Base-by-base conservation (phyloP, 2,888 invertebrate genomes). In the Megalurothrips usitatus region DNA sequence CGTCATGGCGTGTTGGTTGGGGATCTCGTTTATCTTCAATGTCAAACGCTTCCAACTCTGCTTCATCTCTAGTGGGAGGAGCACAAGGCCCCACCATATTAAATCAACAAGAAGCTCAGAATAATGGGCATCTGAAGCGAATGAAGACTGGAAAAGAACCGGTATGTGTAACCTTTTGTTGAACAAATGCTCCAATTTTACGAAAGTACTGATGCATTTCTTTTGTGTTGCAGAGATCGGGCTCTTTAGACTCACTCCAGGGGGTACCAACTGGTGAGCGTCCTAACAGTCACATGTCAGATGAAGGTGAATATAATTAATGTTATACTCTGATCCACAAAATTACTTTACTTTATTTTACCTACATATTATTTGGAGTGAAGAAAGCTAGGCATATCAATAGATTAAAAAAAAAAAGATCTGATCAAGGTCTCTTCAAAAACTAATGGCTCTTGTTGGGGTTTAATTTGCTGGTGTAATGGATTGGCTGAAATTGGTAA, bases 211-310 rank as follows among this genome's bases (percentile, higher is more conserved):
- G 68, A 80, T 52, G 43, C 3, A 80, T 52, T 80, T 47, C 28
- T 47, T 80, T 81, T 19, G 34, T 82, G 81, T 84, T 83, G 12
- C 84, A 85, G 82, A 86, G 89, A 80, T 88, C 89, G 81, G 90
- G 90, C 43, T 91, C 91, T 52, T 86, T 90, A 83, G 91, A 91
- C 84, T 91, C 91, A 0, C 85, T 91, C 19, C 88, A 90, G 83
- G 90, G 90, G 82, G 85, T 86, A 86, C 87, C 80, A 84, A 85
- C 79, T 84, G 84, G 79, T 83, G 87, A 81, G 85, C 86, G 81
- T 84, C 87, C 82, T 85, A 86, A 81, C 85, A 88, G 83, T 86
- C 87, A 82, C 81, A 85, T 86, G 68, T 88, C 88, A 80, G 88
- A 88, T 81, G 88, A 88, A 85, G 88, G 88, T 88, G 85, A 87